Evolutionary conservation across 37 sponge, comb jelly and placozoan species (phyloP), one percentile per base, ranked within the genome.

Genomic region (Chondrosia reniformis): DNA sequence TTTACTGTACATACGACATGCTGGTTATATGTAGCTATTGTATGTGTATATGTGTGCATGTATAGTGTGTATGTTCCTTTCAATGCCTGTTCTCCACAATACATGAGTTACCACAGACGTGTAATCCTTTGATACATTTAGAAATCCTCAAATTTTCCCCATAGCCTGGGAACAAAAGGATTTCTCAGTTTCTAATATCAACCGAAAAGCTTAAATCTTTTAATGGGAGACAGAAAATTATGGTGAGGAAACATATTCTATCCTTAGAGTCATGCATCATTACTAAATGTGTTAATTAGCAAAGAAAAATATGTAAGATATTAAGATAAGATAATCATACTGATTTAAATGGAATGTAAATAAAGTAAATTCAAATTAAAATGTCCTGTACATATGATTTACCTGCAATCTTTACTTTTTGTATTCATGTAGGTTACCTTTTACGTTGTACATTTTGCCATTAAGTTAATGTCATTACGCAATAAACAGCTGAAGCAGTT

Each of bases 141-240:
- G 72, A 69, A 4, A 3, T 39, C 21, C 37, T 2, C 44, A 6
- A 69, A 41, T 40, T 44, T 40, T 19, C 38, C 32, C 24, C 42
- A 17, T 44, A 69, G 72, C 72, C 72, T 69, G 72, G 36, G 2
- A 69, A 69, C 44, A 40, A 39, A 6, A 1, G 72, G 40, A 36
- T 69, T 13, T 69, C 72, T 25, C 41, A 17, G 41, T 21, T 69
- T 38, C 41, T 69, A 41, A 69, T 69, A 36, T 34, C 72, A 69
- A 69, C 72, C 8, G 72, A 69, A 21, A 69, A 69, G n/a, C 42
- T 69, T 1, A 69, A 69, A 25, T 22, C 17, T 39, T 69, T 69
- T 44, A 69, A 69, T 69, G 72, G 72, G 24, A 36, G 72, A 1
- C 72, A 69, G 72, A 34, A 69, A 25, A 69, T 69, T 21, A 36